Evolutionary conservation across 2,888 invertebrate genomes (phyloP), one percentile per base, ranked within the genome.

Genomic region (Polydesmus complanatus): DNA sequence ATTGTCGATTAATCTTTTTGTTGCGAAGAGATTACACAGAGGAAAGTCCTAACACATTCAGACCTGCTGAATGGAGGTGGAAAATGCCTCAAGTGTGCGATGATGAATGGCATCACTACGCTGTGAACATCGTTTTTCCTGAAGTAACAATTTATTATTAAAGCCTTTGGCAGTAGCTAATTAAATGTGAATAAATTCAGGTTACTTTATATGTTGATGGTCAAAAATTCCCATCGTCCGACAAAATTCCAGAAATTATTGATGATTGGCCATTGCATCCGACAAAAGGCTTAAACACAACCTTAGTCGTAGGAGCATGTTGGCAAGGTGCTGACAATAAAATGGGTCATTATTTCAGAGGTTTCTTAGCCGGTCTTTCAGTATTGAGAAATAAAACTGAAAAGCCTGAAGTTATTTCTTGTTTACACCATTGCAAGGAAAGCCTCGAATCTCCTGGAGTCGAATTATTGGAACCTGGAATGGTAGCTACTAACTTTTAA

Each of bases 231-330:
- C 78, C 78, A 61, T 75, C 77, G 58, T 82, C 80, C 68, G 80
- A 86, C 70, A 84, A 85, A 71, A 94, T 92, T 68, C 94, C 95
- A 0, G 96, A 97, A 75, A 91, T 98, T 55, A 92, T 98, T 71
- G 97, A 98, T 73, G 98, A 98, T 77, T 97, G 96, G 96, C 96
- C 97, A 1, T 79, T 98, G 52, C 97, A 97, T 73, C 92, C 93
- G 8, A 91, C 95, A 0, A 90, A 90, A 68, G 92, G 88, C 1
- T 83, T 92, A 66, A 92, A 92, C 73, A 97, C 96, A 8, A 93
- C 92, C 3, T 78, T 97, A 51, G 86, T 89, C 0, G 86, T 97
- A 0, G 98, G 97, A 1, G 97, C 96, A 26, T 98, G 98, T 78
- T 98, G 94, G 90, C 96, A 96, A 77, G 88, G 93, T 50, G 88